These are phyloP conservation scores for Manis pentadactyla DNA, from an alignment of 2,797 vertebrate species.

Conservation along the genomic window DNA sequence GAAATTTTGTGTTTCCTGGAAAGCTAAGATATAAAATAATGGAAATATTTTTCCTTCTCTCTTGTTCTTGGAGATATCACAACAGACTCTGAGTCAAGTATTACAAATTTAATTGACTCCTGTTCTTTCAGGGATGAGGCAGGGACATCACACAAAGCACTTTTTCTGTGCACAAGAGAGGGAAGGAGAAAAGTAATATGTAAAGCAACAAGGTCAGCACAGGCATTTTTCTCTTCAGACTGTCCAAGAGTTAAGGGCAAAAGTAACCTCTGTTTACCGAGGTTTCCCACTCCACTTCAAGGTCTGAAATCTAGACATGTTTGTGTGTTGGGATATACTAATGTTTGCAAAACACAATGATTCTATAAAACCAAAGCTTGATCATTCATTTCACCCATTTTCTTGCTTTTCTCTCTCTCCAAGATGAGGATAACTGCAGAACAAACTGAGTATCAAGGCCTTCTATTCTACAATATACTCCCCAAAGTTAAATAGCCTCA, in stretches of 20 bases:
- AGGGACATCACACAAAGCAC: not conserved
- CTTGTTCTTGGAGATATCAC: not conserved
- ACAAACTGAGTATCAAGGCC: not conserved
- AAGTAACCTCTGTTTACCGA: not conserved
- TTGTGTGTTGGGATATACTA: not conserved
- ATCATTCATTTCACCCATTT: not conserved
- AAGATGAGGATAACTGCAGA: not conserved
- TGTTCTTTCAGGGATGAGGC: not conserved
- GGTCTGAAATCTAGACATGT: not conserved
- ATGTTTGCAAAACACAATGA: not conserved
- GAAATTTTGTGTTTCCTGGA: not conserved
- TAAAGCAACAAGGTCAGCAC: not conserved
- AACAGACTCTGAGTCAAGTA: not conserved
- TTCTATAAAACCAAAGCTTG: not conserved
- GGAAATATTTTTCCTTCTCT: not conserved
- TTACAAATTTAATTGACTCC: not conserved
- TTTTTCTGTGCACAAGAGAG: not conserved
- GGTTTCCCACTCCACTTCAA: not conserved
- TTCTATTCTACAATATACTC: not conserved
- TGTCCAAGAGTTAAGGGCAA: not conserved
- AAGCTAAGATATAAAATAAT: not conserved
- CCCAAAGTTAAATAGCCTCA: not conserved
- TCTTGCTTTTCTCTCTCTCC: not conserved
- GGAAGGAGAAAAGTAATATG: not conserved
- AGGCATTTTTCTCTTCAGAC: not conserved